Evolutionary conservation across 2,113 vertebrate species (phyloP).

Genomic region (Cettia cetti): DNA sequence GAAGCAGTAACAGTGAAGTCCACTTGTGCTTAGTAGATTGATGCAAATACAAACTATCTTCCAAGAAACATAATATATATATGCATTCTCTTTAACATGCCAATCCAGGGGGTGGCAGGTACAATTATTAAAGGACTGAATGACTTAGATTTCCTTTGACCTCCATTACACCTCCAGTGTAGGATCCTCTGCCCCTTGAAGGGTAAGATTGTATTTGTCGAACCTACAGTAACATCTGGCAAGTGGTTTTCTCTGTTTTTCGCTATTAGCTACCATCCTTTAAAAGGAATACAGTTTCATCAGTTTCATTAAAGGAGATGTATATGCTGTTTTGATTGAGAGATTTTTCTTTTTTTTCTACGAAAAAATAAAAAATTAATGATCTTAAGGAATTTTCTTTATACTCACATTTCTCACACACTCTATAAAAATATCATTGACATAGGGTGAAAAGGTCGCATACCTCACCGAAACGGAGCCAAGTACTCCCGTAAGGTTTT

Average conservation of each 20-base stretch:
- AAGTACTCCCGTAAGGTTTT: slow-evolving; percentile 22
- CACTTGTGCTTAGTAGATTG: background rate
- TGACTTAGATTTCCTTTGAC: slow-evolving; percentile 26
- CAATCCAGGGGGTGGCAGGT: background rate
- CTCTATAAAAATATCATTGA: slow-evolving; percentile 55
- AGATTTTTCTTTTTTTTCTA: background rate
- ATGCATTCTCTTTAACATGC: background rate
- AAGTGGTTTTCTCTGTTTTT: background rate
- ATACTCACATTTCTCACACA: slow-evolving; percentile 10
- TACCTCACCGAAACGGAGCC: slow-evolving; percentile 39
- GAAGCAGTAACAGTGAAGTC: background rate
- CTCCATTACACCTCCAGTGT: slow-evolving; percentile 9
- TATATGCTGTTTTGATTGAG: background rate
- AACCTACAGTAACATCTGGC: background rate
- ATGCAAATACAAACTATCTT: background rate
- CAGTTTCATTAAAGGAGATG: background rate
- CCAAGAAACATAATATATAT: background rate
- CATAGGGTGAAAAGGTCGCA: slow-evolving; percentile 31
- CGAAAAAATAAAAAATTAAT: background rate
- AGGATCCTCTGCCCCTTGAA: slow-evolving; percentile 2
- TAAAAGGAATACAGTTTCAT: background rate
- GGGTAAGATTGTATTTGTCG: background rate
- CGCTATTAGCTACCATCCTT: background rate
- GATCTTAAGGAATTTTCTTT: slow-evolving; percentile 34
- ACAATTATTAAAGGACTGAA: background rate